phyloP scores from a whole-genome alignment of 2,888 invertebrate species.

The Teleogryllus oceanicus region DNA sequence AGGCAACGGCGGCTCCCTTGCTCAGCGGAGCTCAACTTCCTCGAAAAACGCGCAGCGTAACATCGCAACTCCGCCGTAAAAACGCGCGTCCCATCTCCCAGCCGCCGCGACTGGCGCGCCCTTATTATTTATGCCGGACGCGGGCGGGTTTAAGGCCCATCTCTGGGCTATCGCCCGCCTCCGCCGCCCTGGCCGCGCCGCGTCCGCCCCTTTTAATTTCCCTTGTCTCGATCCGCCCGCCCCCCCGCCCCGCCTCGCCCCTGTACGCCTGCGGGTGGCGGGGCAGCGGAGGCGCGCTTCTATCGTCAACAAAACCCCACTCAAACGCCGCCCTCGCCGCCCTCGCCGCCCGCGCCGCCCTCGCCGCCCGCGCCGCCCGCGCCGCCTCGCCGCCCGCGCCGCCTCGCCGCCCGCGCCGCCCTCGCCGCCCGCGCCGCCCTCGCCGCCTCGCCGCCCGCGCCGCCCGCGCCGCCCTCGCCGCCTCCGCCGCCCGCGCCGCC shows the following conservation, averaged over 20 bases:
- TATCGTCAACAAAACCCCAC: not conserved
- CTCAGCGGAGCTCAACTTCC: too few relatives aligned
- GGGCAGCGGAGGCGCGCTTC: not conserved
- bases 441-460: too few relatives aligned
- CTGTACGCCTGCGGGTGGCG: too few relatives aligned
- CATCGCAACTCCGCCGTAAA: not conserved
- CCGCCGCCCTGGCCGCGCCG: not conserved
- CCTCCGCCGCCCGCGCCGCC: not conserved
- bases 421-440: too few relatives aligned
- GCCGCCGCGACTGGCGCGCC: not conserved
- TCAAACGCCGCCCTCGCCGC: not conserved
- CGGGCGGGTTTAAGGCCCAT: not conserved
- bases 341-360: too few relatives aligned
- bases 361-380: too few relatives aligned
- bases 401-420: too few relatives aligned
- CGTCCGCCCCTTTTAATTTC: conserved; percentile 4
- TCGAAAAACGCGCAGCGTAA: not conserved
- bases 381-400: too few relatives aligned
- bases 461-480: too few relatives aligned
- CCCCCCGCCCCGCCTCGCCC: not conserved
- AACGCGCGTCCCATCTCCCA: not conserved
- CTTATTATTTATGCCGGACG: not conserved
- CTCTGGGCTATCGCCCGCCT: too few relatives aligned
- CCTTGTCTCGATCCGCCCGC: not conserved
- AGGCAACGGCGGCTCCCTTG: too few relatives aligned